Conservation (phyloP, 2,888 invertebrate genomes). For the Epinotia nisella region DNA sequence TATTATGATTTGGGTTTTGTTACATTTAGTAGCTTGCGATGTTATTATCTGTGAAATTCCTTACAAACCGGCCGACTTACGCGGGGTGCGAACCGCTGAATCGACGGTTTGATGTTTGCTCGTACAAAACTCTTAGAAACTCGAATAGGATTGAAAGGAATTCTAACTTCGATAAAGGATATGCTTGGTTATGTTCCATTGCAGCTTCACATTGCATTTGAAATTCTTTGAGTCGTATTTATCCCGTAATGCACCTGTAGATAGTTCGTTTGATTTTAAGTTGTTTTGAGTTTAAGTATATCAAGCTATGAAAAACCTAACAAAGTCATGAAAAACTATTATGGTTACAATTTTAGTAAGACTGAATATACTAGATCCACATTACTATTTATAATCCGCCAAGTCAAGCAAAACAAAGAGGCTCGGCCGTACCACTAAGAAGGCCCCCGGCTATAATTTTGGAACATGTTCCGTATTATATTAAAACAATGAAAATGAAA, state of each 20-base stretch:
- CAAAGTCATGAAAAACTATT: not conserved
- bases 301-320: not conserved
- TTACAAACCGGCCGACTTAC: slow-evolving; percentile 26
- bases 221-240: too few relatives aligned
- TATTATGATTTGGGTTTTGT: slow-evolving; percentile 66
- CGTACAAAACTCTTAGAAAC: not conserved
- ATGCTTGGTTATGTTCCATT: not conserved
- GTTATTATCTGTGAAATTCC: slow-evolving; percentile 41
- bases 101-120: slow-evolving; percentile 18
- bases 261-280: too few relatives aligned
- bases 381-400: not conserved
- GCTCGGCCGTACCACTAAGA: too few relatives aligned
- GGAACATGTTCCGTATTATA: too few relatives aligned
- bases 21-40: slow-evolving; percentile 42
- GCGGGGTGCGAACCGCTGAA: slow-evolving; percentile 2
- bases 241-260: too few relatives aligned
- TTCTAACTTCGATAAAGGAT: not conserved
- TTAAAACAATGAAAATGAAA: too few relatives aligned
- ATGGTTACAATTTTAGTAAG: too few relatives aligned
- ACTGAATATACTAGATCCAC: not conserved
- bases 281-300: not conserved
- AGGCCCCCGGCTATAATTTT: too few relatives aligned
- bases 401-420: too few relatives aligned
- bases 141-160: not conserved
- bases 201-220: not conserved